Conservation (phyloP, 1,140 invertebrate species). For the Ylistrum balloti region DNA sequence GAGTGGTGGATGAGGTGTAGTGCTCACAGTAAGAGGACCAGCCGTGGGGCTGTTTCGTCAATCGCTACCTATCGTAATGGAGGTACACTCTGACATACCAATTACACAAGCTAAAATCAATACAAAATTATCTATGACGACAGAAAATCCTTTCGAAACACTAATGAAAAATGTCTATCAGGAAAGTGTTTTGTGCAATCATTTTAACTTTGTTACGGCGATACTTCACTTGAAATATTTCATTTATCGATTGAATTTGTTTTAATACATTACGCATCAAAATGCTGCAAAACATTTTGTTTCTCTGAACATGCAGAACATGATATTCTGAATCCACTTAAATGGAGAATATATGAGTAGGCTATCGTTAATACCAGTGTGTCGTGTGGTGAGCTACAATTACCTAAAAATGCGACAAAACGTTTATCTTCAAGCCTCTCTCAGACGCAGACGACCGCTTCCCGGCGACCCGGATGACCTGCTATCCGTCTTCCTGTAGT, state of each 20-base stretch:
- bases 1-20: background rate
- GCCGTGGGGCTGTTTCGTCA: background rate
- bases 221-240: background rate
- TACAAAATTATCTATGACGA: slow-evolving; percentile 27
- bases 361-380: background rate
- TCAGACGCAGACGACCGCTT: slow-evolving; percentile 24
- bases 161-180: slow-evolving; percentile 3
- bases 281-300: background rate
- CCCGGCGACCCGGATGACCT: slow-evolving; percentile 7
- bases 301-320: background rate
- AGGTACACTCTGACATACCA: background rate
- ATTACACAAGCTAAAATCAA: background rate
- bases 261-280: background rate
- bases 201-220: background rate
- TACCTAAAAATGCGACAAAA: slow-evolving; percentile 24
- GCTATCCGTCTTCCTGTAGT: slow-evolving; percentile 26
- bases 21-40: background rate
- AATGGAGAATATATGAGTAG: slow-evolving; percentile 19
- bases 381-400: background rate
- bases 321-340: background rate
- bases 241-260: background rate
- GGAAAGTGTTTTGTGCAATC: background rate
- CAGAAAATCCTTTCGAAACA: background rate
- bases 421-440: slow-evolving; percentile 34
- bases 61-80: background rate